A percentile compares a stretch with the other conserved stretches of the same genome.
These are phyloP conservation scores for Dyspetes luteomarginatus DNA, from an alignment of 2,888 invertebrate species.

Conservation along the genomic window DNA sequence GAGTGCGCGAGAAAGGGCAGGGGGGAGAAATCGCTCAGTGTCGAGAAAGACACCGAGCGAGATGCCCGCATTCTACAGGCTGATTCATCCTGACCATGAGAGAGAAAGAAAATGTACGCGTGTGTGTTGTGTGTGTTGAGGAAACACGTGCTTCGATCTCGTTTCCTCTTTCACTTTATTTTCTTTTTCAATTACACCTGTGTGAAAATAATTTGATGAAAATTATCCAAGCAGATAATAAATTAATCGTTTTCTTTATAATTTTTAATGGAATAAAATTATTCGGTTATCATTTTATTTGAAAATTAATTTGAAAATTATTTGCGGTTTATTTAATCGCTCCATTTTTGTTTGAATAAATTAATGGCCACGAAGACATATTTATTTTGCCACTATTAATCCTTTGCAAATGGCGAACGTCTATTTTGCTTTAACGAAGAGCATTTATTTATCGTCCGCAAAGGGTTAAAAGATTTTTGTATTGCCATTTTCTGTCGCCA, in stretches of 20 bases:
- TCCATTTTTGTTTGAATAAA: too few species aligned
- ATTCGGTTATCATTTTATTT: too few species aligned
- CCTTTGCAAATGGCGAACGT: too few species aligned
- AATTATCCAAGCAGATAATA: neutral
- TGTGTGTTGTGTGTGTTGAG: neutral
- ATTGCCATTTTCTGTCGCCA: too few species aligned
- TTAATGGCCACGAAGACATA: too few species aligned
- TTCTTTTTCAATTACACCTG: neutral
- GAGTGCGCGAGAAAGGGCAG: neutral
- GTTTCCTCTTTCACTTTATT: slow-evolving; percentile 36
- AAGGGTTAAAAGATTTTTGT: too few species aligned
- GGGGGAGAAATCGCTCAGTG: slow-evolving; percentile 7
- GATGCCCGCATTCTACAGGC: slow-evolving; percentile 76
- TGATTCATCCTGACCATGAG: slow-evolving; percentile 67
- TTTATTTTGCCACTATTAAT: too few species aligned
- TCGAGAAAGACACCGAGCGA: slow-evolving; percentile 49
- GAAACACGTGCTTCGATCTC: slow-evolving; percentile 49
- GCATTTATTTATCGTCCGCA: too few species aligned
- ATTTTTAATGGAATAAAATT: too few species aligned
- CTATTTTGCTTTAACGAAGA: too few species aligned
- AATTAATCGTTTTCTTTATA: neutral
- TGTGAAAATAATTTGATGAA: neutral
- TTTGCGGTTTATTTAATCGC: too few species aligned
- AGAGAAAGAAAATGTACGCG: neutral
- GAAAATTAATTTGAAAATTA: too few species aligned